Conservation (phyloP, 2,888 invertebrate genomes). For the Cataglyphis rosenhaueri region DNA sequence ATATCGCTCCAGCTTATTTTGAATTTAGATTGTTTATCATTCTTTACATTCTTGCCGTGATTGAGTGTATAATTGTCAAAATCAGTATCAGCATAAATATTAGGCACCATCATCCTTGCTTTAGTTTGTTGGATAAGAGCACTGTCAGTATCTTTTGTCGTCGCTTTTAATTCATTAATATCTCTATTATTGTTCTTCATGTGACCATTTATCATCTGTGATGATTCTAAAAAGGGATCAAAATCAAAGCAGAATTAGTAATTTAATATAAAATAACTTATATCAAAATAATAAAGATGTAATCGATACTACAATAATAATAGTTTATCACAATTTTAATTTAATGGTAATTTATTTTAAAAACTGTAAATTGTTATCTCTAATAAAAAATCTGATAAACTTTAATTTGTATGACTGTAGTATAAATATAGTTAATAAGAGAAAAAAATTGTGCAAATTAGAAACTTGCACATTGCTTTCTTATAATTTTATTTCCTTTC, state of each 20-base stretch:
- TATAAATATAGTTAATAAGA: not conserved
- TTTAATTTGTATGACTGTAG: not conserved
- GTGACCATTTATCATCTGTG: conserved; percentile 82
- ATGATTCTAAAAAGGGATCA: conserved; percentile 77
- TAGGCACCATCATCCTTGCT: conserved; percentile 77
- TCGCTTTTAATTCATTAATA: conserved; percentile 79
- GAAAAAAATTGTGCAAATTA: no score
- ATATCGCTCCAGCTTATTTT: conserved; percentile 68
- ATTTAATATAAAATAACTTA: not conserved
- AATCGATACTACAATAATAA: not conserved
- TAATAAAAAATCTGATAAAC: not conserved
- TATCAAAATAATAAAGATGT: not conserved
- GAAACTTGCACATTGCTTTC: no score
- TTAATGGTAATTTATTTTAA: not conserved
- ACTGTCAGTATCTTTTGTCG: conserved; percentile 77
- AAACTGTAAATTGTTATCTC: not conserved
- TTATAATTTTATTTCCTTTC: no score
- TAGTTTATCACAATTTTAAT: not conserved
- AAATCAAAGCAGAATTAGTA: conserved; percentile 14
- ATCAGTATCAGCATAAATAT: conserved; percentile 84
- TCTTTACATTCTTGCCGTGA: conserved; percentile 79
- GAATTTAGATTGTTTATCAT: conserved; percentile 72
- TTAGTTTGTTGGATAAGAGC: conserved; percentile 75
- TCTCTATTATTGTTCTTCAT: conserved; percentile 78
- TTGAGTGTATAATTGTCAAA: conserved; percentile 87